Base-by-base conservation (phyloP, 2,797 vertebrate genomes). In the Ciconia nigra region DNA sequence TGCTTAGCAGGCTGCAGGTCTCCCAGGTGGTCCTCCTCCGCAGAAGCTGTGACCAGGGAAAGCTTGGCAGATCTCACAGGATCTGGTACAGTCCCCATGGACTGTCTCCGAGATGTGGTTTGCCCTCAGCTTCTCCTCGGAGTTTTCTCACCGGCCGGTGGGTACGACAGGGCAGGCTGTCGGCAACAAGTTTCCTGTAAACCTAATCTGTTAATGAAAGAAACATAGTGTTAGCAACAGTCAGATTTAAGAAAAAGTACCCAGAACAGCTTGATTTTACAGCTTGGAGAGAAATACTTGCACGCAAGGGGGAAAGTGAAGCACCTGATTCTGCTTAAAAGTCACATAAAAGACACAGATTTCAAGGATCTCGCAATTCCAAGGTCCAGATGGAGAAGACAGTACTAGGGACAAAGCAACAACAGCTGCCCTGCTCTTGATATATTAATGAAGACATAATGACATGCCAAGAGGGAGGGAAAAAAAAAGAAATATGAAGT, bases 61-160 rank as follows among this genome's bases (percentile, higher is more conserved):
- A 98, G 98, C 51, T 98, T 98, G 83, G 99, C 98, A 80, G 99
- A 98, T 97, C 98, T 98, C 97, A 99, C 98, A 96, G 99, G 98
- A 96, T 99, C 99, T 83, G 98, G 98, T 87, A 99, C 98, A 93
- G 99, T 99, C 98, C 99, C 99, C 99, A 99, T 99, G 97, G 94
- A 97, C 97, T 95, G 96, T 87, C 62, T 82, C 67, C 0, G 2
- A 71, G 52, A 24, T 6, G 57, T 11, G 37, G 62, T 20, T 49
- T 39, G 61, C 21, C 8, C 25, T 92, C 61, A 80, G 83, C 19
- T 87, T 86, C 69, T 77, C 44, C 24, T 78, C 5, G 3, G 52
- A 58, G 28, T 22, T 29, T 82, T 95, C 59, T 70, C 0, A 0
- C n/a, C 6, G 13, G 28, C 33, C 11, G 10, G 66, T 21, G 15